phyloP scores from a whole-genome alignment of 2,113 vertebrate species.

The Megaceryle torquata region DNA sequence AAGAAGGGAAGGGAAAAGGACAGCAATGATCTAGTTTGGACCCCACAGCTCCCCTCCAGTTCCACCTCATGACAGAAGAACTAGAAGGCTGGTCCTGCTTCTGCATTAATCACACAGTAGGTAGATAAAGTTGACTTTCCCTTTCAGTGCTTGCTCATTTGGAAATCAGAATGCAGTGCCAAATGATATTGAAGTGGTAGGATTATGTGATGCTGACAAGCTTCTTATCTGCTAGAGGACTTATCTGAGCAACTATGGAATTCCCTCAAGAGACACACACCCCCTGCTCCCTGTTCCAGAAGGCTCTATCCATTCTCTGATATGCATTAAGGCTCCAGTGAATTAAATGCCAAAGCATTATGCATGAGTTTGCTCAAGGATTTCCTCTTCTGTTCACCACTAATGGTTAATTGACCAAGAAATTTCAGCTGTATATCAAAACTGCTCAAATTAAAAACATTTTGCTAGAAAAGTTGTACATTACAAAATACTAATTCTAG shows the following conservation, averaged over 20 bases:
- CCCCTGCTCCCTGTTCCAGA: not conserved
- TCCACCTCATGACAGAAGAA: not conserved
- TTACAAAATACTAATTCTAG: not conserved
- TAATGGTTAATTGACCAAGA: not conserved
- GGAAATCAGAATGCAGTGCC: not conserved
- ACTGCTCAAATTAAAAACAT: not conserved
- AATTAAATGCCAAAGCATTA: not conserved
- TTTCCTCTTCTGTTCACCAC: not conserved
- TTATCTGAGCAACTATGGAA: not conserved
- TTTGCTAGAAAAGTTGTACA: not conserved
- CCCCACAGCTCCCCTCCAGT: not conserved
- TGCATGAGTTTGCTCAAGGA: not conserved
- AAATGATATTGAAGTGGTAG: not conserved
- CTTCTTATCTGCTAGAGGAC: not conserved
- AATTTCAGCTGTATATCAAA: not conserved
- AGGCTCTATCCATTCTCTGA: not conserved
- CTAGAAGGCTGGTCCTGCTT: not conserved
- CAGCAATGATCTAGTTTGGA: not conserved
- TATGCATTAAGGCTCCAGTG: not conserved
- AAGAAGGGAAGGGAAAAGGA: not conserved
- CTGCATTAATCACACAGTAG: not conserved
- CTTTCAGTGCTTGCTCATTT: not conserved
- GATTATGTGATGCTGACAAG: not conserved
- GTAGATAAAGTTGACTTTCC: not conserved
- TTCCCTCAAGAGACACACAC: not conserved